A percentile compares a stretch with the other conserved stretches of the same genome.
These are phyloP conservation scores for Neolamprologus devosi DNA, from an alignment of 2,113 vertebrate genomes.

Conservation along the genomic window DNA sequence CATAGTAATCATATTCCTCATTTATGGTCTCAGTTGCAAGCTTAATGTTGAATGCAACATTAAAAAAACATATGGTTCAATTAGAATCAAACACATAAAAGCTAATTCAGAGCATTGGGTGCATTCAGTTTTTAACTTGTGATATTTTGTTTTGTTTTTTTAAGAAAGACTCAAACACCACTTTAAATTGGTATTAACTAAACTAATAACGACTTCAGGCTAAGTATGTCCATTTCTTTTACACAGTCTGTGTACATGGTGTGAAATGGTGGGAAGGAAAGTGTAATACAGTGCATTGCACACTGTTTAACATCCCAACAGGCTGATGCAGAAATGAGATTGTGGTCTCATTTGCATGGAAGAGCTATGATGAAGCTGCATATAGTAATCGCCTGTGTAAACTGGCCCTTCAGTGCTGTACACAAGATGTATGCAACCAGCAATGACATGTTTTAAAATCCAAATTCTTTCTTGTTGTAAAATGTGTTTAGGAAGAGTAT, in stretches of 20 bases:
- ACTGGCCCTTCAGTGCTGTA: background rate
- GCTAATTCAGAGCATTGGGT: background rate
- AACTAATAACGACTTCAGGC: background rate
- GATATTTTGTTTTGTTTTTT: background rate
- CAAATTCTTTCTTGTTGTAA: slow-evolving; percentile 10
- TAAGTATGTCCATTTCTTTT: background rate
- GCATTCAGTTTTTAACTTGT: background rate
- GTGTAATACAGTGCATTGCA: background rate
- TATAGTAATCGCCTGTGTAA: slow-evolving; percentile 23
- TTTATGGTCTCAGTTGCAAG: background rate
- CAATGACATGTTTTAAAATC: slow-evolving; percentile 17
- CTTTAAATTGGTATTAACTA: background rate
- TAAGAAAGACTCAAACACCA: background rate
- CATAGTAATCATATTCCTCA: background rate
- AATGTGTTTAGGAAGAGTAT: slow-evolving; percentile 15
- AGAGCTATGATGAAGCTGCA: slow-evolving; percentile 34
- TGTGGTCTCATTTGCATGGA: slow-evolving; percentile 49
- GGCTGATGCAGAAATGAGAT: slow-evolving; percentile 18
- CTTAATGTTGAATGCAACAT: background rate
- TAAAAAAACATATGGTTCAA: background rate
- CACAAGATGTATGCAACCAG: background rate
- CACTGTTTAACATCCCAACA: background rate
- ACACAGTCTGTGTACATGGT: background rate
- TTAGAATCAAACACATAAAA: background rate
- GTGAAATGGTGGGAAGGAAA: background rate